phyloP scores from a whole-genome alignment of 1,140 invertebrate genomes.

The Stenopsyche tienmushanensis region DNA sequence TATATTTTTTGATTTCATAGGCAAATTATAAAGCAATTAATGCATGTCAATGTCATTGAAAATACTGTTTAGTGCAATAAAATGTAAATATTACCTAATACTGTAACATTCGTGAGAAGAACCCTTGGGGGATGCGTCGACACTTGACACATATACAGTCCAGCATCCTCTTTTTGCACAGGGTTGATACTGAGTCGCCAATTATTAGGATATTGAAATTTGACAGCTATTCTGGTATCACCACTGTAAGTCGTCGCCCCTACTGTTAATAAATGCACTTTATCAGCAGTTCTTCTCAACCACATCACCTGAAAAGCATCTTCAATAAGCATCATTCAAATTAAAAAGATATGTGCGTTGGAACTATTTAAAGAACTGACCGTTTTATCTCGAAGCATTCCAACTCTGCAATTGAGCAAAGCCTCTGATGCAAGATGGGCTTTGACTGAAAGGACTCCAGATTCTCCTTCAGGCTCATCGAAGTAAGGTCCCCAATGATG shows the following conservation, averaged over 20 bases:
- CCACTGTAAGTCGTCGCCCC: constrained; percentile 71
- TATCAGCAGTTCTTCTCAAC: constrained; percentile 69
- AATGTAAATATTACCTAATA: constrained; percentile 55
- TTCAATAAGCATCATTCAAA: too few relatives aligned
- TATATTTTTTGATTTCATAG: too few relatives aligned
- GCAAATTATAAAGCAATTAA: too few relatives aligned
- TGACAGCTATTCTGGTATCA: constrained; percentile 68
- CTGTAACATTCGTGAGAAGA: constrained; percentile 63
- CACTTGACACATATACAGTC: constrained; percentile 83
- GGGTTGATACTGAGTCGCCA: constrained; percentile 79
- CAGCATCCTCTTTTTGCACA: constrained; percentile 71
- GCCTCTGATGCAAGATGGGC: constrained; percentile 77
- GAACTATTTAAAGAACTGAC: too few relatives aligned
- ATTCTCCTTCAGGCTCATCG: constrained; percentile 58
- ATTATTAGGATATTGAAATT: constrained; percentile 82
- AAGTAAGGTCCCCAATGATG: constrained; percentile 76
- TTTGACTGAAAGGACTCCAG: constrained; percentile 56
- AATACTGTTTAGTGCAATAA: constrained; percentile 1
- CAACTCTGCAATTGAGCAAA: constrained; percentile 76
- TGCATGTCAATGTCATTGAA: neutral
- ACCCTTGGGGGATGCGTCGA: constrained; percentile 78
- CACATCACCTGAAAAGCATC: constrained; percentile 75
- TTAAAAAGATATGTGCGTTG: too few relatives aligned
- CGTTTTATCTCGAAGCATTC: constrained; percentile 81
- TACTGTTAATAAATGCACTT: constrained; percentile 74